phyloP scores from a whole-genome alignment of 2,113 vertebrate species.

The Petaurus breviceps region DNA sequence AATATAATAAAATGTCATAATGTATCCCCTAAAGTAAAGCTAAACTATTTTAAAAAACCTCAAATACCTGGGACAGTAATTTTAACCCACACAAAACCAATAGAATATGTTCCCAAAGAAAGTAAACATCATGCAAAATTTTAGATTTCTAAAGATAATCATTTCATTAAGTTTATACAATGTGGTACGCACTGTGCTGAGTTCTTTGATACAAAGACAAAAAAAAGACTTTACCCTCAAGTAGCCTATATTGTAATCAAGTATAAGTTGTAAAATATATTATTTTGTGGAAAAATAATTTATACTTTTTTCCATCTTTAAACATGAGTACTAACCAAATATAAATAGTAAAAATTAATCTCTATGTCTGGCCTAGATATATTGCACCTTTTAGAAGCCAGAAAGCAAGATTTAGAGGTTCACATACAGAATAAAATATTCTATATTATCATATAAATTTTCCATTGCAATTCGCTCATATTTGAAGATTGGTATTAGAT shows the following conservation, averaged over 20 bases:
- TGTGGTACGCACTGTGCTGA: background rate
- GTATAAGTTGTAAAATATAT: slow-evolving; percentile 16
- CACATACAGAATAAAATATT: background rate
- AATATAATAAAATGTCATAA: background rate
- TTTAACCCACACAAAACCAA: slow-evolving; percentile 24
- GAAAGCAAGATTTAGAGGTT: background rate
- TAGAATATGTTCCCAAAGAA: background rate
- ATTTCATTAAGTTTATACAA: background rate
- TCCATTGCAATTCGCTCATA: background rate
- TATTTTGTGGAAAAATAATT: slow-evolving; percentile 39
- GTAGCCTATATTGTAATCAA: background rate
- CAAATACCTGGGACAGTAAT: background rate
- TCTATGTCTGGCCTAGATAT: background rate
- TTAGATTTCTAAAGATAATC: slow-evolving; percentile 24
- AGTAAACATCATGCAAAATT: slow-evolving; percentile 13
- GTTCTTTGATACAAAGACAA: background rate
- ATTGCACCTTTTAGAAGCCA: background rate
- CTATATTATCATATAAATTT: background rate
- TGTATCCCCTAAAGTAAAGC: background rate
- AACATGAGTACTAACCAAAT: slow-evolving; percentile 38
- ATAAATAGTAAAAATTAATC: background rate
- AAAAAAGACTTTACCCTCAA: background rate
- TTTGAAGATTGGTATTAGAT: background rate
- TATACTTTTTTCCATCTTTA: background rate
- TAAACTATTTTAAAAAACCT: background rate